These are phyloP conservation scores for Nycticryphes semicollaris DNA, from an alignment of 2,113 vertebrate genomes.

Conservation along the genomic window DNA sequence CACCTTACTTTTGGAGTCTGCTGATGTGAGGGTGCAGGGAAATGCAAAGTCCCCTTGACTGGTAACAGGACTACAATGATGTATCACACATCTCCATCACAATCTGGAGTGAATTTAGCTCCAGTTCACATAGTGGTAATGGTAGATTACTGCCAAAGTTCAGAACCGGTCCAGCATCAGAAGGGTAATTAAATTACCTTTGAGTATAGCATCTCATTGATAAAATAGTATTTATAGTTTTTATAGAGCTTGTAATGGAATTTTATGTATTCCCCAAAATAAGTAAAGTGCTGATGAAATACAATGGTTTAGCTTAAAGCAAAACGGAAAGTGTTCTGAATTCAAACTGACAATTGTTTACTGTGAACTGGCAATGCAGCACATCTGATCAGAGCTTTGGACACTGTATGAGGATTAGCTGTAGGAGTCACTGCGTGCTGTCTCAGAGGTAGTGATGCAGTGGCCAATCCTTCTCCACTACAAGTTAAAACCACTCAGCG, in stretches of 20 bases:
- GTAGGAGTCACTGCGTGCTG: not conserved
- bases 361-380: not conserved
- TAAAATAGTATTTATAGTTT: not conserved
- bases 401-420: not conserved
- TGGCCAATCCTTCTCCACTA: not conserved
- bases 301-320: not conserved
- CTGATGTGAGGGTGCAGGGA: not conserved
- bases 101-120: not conserved
- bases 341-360: not conserved
- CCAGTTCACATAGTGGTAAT: not conserved
- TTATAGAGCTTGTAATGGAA: not conserved
- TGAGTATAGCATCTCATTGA: not conserved
- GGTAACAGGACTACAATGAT: not conserved
- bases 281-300: not conserved
- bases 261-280: not conserved
- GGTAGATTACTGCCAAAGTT: not conserved
- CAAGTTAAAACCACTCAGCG: not conserved
- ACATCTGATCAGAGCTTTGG: not conserved
- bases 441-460: not conserved
- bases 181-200: not conserved
- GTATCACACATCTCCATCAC: not conserved
- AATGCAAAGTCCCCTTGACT: not conserved
- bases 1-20: not conserved
- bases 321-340: not conserved
- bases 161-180: not conserved